phyloP scores from a whole-genome alignment of 2,797 vertebrate species.

The Eulemur mongoz region DNA sequence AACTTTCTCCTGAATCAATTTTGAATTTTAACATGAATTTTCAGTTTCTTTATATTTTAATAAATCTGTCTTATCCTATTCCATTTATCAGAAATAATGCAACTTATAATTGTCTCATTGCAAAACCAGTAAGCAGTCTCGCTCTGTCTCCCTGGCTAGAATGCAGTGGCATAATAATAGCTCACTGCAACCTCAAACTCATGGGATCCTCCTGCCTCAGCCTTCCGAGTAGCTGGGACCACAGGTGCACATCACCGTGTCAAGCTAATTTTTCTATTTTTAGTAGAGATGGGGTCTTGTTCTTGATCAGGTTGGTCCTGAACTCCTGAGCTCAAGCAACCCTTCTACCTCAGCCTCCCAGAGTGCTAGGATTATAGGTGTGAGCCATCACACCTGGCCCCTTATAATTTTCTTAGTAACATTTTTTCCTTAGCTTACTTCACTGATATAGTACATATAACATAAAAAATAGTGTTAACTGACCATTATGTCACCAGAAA shows the following conservation, averaged over 20 bases:
- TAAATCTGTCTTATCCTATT: not conserved
- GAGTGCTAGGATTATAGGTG: not conserved
- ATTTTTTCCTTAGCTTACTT: not conserved
- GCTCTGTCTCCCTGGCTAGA: not conserved
- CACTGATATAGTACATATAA: not conserved
- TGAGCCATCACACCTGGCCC: not conserved
- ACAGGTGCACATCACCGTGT: too few species aligned
- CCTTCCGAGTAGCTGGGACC: not conserved
- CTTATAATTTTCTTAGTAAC: not conserved
- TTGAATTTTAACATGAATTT: conserved; percentile 31
- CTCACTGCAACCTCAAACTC: not conserved
- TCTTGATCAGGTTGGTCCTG: too few species aligned
- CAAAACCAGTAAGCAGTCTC: not conserved
- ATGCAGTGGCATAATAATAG: too few species aligned
- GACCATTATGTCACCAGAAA: not conserved
- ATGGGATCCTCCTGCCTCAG: not conserved
- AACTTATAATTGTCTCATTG: not conserved
- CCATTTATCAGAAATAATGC: not conserved
- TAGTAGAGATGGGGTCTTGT: too few species aligned
- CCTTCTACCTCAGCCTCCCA: not conserved
- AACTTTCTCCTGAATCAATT: not conserved
- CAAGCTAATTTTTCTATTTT: too few species aligned
- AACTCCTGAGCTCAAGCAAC: not conserved
- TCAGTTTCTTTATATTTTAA: conserved; percentile 33
- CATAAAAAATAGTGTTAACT: not conserved